Base-by-base conservation (phyloP, 2,113 vertebrate genomes). In the Thymallus thymallus region DNA sequence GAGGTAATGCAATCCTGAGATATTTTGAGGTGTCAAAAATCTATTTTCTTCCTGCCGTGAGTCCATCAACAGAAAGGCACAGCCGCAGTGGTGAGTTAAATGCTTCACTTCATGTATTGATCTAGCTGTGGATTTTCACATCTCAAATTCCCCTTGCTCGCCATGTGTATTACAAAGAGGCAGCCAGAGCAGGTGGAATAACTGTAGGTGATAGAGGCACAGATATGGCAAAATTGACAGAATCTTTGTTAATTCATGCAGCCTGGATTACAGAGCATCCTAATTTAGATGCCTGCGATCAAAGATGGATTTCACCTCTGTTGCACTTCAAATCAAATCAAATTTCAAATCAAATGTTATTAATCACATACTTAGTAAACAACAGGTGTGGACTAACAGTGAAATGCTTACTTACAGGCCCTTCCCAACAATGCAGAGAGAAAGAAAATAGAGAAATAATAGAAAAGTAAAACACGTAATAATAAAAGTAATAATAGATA, bases 261-360 rank as follows among this genome's bases (percentile, higher is more conserved):
- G 76, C 46, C 20, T 35, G 16, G 68, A 78, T 63, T 72, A 68
- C 68, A 68, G 22, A 68, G n/a, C 66, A 63, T 86, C 79, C 67
- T 66, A 80, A 72, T 76, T 80, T 75, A 69, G 70, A 68, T 58
- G n/a, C 76, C 77, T 72, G 61, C 55, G 68, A 81, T 81, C 73
- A 78, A 74, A 76, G 73, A 45, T 46, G 55, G 22, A 66, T 41
- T 41, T 75, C 12, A 14, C 51, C 23, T 62, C 56, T 68, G 46
- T 87, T 74, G 61, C 32, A 45, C 70, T 65, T 41, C 7, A 41
- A 41, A 41, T 12, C 7, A 41, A 41, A 41, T 12, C 35, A 41
- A 41, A 41, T 41, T 12, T 41, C 0, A 41, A 10, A 41, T 41
- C 0, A 12, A 2, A 41, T 41, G 7, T 41, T 41, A 41, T 41